A percentile compares a stretch with the other conserved stretches of the same genome.
phyloP scores from a whole-genome alignment of 2,888 invertebrate genomes.

The Agonopterix heracliana region DNA sequence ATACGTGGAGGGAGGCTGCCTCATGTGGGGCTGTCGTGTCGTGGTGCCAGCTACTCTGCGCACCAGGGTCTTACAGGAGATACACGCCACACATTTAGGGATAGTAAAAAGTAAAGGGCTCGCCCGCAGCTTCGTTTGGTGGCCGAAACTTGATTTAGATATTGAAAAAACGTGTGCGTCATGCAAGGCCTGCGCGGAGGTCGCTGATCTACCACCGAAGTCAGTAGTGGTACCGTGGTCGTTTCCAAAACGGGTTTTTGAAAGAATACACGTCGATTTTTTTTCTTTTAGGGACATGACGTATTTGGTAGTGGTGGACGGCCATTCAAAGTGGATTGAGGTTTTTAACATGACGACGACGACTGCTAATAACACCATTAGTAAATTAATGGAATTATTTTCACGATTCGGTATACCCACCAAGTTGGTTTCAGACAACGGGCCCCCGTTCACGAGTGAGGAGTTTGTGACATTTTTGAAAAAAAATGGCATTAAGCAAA shows the following conservation, averaged over 20 bases:
- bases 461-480: conserved; percentile 2
- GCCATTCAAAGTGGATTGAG: conserved; percentile 9
- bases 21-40: conserved; percentile 3
- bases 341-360: conserved; percentile 5
- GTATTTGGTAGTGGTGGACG: conserved; percentile 5
- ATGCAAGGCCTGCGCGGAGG: background rate
- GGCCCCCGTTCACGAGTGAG: conserved; percentile 2
- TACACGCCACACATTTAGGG: conserved; percentile 8
- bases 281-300: conserved; percentile 1
- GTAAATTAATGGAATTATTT: conserved; percentile 1
- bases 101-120: conserved; percentile 8
- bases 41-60: conserved; percentile 1
- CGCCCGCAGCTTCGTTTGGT: conserved; percentile 6
- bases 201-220: conserved; percentile 1
- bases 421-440: conserved; percentile 7
- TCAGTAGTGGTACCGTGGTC: conserved; percentile 2
- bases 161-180: conserved; percentile 3
- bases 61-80: background rate
- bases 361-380: conserved; percentile 1
- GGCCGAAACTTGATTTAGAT: conserved; percentile 9
- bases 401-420: background rate
- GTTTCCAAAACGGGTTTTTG: background rate
- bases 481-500: conserved; percentile 2
- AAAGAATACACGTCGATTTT: conserved; percentile 8
- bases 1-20: conserved; percentile 13